These are phyloP conservation scores for Noctuana brunneofusca DNA, from an alignment of 2,888 invertebrate genomes.

Conservation along the genomic window DNA sequence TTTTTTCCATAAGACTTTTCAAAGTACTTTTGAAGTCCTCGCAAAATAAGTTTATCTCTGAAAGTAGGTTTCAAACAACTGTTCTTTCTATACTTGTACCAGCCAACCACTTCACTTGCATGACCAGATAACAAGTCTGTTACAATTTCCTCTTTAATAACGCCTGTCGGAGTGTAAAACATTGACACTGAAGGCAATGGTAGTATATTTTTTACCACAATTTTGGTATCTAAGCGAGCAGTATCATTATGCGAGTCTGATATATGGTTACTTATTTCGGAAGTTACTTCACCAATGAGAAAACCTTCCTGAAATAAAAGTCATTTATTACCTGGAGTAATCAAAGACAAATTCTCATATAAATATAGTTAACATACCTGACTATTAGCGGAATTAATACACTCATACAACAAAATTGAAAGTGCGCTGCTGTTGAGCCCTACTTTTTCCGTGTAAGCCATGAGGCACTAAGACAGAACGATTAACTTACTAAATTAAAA, in stretches of 20 bases:
- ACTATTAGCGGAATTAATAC: constrained; percentile 82
- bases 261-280: constrained; percentile 85
- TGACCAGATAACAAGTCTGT: constrained; percentile 76
- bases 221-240: constrained; percentile 83
- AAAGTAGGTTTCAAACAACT: constrained; percentile 82
- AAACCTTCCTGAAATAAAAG: constrained; percentile 80
- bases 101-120: constrained; percentile 84
- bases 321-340: background rate
- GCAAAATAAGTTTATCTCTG: constrained; percentile 85
- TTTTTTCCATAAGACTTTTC: constrained; percentile 78
- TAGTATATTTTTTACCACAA: constrained; percentile 84
- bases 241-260: constrained; percentile 86
- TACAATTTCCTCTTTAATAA: constrained; percentile 81
- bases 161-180: constrained; percentile 83
- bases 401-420: constrained; percentile 87
- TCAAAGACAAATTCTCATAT: constrained; percentile 2
- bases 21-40: constrained; percentile 83
- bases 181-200: constrained; percentile 82
- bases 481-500: constrained; percentile 3
- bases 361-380: constrained; percentile 76
- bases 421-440: constrained; percentile 85
- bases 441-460: constrained; percentile 78
- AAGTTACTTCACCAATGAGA: constrained; percentile 84
- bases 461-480: constrained; percentile 39
- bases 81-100: constrained; percentile 85